Evolutionary conservation across 2,797 vertebrate species (phyloP).

Genomic region (Chelon labrosus): DNA sequence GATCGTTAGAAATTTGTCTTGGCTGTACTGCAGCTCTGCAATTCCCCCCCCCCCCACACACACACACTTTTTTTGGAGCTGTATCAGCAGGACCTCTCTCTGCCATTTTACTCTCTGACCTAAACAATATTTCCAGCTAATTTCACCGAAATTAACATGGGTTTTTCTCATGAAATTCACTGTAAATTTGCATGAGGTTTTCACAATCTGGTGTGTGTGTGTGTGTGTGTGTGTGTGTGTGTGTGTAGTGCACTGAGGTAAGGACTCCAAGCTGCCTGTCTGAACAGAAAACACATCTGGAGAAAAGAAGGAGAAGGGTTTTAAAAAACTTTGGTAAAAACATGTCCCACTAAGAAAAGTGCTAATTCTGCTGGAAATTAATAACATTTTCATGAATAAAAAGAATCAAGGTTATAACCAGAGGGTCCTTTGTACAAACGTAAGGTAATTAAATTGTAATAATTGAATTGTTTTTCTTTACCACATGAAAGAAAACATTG

Average conservation of each 20-base stretch:
- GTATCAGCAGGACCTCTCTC: conserved; percentile 3
- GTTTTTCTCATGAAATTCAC: conserved; percentile 38
- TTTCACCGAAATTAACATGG: conserved; percentile 36
- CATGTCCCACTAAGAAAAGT: not conserved
- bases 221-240: conserved; percentile 26
- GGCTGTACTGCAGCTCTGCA: conserved; percentile 47
- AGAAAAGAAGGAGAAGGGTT: conserved; percentile 40
- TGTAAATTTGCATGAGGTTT: conserved; percentile 5
- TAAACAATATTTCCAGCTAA: conserved; percentile 44
- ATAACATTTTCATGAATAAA: too few relatives aligned
- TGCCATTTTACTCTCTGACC: conserved; percentile 10
- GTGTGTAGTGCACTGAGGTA: conserved; percentile 53
- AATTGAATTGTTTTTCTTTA: too few relatives aligned
- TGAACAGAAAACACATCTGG: conserved; percentile 79
- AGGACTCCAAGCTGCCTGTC: conserved; percentile 82
- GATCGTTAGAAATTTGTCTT: conserved; percentile 62
- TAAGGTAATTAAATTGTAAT: too few relatives aligned
- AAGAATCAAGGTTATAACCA: too few relatives aligned
- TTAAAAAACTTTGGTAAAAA: not conserved
- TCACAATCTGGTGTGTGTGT: conserved; percentile 8
- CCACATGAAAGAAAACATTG: too few relatives aligned
- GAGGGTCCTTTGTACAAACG: too few relatives aligned
- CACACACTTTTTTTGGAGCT: conserved; percentile 27
- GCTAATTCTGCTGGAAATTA: too few relatives aligned
- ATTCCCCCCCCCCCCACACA: too few relatives aligned